Evolutionary conservation across 2,888 invertebrate species (phyloP).

Genomic region (Oscheius myriophilus): DNA sequence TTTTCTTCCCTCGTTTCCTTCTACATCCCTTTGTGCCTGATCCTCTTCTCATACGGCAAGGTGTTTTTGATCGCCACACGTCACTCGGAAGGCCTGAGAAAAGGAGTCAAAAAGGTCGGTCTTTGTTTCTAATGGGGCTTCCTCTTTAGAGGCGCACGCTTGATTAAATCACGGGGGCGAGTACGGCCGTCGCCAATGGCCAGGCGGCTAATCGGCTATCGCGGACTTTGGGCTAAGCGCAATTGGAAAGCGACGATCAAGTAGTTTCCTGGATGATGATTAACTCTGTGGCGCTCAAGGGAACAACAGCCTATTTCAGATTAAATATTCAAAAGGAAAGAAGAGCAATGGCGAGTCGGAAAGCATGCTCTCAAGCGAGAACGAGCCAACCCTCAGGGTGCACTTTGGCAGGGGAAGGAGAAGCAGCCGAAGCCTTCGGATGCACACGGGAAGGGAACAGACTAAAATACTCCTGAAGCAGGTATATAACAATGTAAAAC

Average conservation of each 20-base stretch:
- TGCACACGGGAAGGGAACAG: constrained; percentile 38
- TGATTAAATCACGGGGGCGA: constrained; percentile 29
- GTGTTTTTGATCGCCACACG: constrained; percentile 73
- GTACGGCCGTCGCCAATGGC: neutral
- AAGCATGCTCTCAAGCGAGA: constrained; percentile 52
- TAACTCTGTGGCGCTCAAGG: no score
- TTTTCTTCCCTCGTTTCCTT: constrained; percentile 98
- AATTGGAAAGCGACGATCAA: no score
- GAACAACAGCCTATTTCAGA: constrained; percentile 8
- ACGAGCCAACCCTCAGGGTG: constrained; percentile 62
- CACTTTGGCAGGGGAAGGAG: constrained; percentile 61
- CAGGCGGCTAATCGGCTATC: constrained; percentile 6
- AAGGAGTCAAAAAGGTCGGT: constrained; percentile 66
- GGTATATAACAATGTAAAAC: constrained; percentile 34
- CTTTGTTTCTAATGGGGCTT: constrained; percentile 25
- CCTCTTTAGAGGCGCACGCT: constrained; percentile 13
- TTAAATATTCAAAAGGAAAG: constrained; percentile 21
- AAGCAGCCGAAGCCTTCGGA: constrained; percentile 34
- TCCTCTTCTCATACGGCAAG: constrained; percentile 96
- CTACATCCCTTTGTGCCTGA: constrained; percentile 92
- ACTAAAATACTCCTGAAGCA: constrained; percentile 54
- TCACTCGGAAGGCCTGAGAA: constrained; percentile 59
- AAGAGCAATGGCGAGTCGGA: constrained; percentile 46
- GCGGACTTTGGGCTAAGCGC: constrained; percentile 9
- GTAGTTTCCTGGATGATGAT: no score